phyloP scores from a whole-genome alignment of 1,140 invertebrate species.

The Ceratina calcarata region DNA sequence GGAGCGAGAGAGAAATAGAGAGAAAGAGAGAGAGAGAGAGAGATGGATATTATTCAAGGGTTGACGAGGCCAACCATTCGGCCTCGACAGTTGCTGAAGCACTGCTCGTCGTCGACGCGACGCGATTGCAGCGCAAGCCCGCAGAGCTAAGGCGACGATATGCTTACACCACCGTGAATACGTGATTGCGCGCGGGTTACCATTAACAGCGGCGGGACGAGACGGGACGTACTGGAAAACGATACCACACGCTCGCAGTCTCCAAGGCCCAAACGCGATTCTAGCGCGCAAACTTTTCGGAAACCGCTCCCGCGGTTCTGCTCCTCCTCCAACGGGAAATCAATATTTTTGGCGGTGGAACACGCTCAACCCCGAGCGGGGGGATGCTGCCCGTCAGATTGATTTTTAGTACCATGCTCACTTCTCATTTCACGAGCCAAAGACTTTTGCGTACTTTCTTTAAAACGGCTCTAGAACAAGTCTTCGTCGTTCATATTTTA shows the following conservation, averaged over 20 bases:
- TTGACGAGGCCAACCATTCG: conserved; percentile 68
- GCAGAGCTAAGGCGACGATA: conserved; percentile 36
- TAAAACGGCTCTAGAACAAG: too few species aligned
- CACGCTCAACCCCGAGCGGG: not conserved
- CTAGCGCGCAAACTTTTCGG: not conserved
- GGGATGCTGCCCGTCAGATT: conserved; percentile 5
- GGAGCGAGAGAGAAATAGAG: conserved; percentile 9
- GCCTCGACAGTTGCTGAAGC: conserved; percentile 70
- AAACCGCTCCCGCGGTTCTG: not conserved
- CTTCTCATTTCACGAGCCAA: not conserved
- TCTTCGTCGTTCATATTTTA: too few species aligned
- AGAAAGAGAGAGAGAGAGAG: not conserved
- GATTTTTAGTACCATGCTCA: not conserved
- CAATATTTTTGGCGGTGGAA: conserved; percentile 29
- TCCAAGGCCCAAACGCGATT: conserved; percentile 23
- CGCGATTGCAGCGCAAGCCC: conserved; percentile 57
- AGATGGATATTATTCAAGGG: conserved; percentile 26
- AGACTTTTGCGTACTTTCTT: not conserved
- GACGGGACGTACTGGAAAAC: conserved; percentile 25
- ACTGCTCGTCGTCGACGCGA: conserved; percentile 71
- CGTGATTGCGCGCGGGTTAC: conserved; percentile 26
- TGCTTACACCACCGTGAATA: conserved; percentile 24
- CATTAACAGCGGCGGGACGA: not conserved
- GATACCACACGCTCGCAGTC: not conserved
- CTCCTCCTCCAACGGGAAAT: not conserved